These are phyloP conservation scores for Andrena bicolor DNA, from an alignment of 2,888 invertebrate genomes.

Conservation along the genomic window DNA sequence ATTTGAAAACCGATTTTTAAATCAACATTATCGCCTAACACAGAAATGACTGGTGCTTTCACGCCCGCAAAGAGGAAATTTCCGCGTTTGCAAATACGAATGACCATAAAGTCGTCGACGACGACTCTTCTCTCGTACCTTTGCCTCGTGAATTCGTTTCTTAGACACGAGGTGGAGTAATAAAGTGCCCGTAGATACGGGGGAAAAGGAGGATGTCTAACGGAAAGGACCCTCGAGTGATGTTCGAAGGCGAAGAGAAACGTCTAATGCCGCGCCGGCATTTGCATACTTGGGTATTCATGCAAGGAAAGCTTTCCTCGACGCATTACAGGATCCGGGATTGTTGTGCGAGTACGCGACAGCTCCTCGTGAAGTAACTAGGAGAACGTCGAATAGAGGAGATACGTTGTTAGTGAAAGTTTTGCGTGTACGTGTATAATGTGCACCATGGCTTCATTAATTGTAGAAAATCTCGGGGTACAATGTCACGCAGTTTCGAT, in stretches of 20 bases:
- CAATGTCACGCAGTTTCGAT: neutral
- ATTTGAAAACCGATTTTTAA: too few species aligned
- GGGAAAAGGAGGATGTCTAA: constrained; percentile 16
- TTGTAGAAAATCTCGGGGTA: neutral
- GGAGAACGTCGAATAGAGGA: constrained; percentile 55
- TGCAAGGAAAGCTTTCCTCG: constrained; percentile 76
- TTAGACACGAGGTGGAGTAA: neutral
- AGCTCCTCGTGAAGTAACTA: constrained; percentile 60
- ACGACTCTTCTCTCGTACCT: neutral
- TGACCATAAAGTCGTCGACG: neutral
- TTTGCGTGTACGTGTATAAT: neutral
- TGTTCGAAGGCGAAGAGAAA: constrained; percentile 72
- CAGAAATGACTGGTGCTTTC: too few species aligned
- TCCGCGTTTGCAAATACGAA: neutral
- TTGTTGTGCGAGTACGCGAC: constrained; percentile 74
- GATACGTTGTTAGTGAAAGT: constrained; percentile 56
- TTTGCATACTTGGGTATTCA: constrained; percentile 82
- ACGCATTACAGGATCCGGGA: constrained; percentile 77
- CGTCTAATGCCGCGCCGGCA: constrained; percentile 74
- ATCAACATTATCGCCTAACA: too few species aligned
- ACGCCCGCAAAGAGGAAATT: neutral
- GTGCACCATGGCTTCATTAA: neutral
- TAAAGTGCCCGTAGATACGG: constrained; percentile 7
- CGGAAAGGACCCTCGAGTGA: constrained; percentile 61
- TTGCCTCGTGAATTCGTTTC: neutral